Percentiles rank a stretch among this genome's conserved stretches.
Evolutionary conservation across 2,888 invertebrate species (phyloP).

Genomic region (Andrena fulva): DNA sequence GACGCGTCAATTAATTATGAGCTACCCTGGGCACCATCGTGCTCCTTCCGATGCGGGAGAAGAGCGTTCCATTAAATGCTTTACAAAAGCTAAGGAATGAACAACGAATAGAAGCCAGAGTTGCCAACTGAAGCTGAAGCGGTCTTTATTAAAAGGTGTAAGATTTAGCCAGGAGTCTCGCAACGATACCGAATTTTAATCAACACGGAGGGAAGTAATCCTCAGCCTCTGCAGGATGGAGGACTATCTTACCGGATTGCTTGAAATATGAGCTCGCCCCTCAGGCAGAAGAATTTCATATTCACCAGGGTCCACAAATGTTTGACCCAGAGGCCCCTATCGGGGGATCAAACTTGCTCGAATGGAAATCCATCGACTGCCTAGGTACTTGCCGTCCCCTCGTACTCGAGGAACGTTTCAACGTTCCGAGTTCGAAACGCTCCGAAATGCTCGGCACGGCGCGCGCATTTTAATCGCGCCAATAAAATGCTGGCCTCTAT

Average conservation of each 20-base stretch:
- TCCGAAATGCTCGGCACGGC: not conserved
- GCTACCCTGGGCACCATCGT: no score
- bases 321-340: not conserved
- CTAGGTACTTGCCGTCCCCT: not conserved
- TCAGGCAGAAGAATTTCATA: not conserved
- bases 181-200: not conserved
- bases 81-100: not conserved
- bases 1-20: no score
- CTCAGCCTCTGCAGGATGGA: not conserved
- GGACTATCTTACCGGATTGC: not conserved
- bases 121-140: not conserved
- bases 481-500: conserved; percentile 18
- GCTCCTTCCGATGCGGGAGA: no score
- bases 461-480: conserved; percentile 44
- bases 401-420: not conserved
- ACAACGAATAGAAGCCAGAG: not conserved
- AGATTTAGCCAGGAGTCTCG: not conserved
- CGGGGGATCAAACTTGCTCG: not conserved
- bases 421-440: conserved; percentile 3
- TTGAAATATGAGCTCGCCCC: not conserved
- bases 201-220: not conserved
- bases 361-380: not conserved
- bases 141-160: not conserved
- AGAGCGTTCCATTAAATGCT: no score
- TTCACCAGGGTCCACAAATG: not conserved